Conservation (phyloP, 2,113 vertebrate species). For the Alouatta palliata region DNA sequence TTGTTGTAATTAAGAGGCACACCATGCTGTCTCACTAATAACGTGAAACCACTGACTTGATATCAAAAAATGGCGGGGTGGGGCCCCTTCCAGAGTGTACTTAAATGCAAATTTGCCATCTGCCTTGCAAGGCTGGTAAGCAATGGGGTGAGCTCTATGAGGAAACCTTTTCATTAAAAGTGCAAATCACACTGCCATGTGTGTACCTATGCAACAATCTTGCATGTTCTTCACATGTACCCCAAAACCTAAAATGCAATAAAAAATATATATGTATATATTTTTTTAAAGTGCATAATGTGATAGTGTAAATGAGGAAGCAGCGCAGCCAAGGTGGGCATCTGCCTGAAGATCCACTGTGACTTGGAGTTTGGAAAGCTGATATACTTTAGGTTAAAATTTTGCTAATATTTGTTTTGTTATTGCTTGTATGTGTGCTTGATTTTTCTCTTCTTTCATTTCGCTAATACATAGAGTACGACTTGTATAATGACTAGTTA, state of each 20-base stretch:
- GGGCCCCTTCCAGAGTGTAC: background rate
- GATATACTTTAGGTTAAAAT: background rate
- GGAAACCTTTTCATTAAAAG: background rate
- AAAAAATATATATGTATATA: no score
- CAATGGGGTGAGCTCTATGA: background rate
- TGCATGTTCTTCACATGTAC: no score
- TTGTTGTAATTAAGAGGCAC: background rate
- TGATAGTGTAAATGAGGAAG: background rate
- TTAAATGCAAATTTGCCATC: conserved; percentile 57
- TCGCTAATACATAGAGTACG: background rate
- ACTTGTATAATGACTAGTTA: background rate
- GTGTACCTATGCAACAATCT: no score
- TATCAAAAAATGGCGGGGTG: background rate
- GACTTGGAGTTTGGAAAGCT: background rate
- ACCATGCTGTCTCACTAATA: conserved; percentile 14
- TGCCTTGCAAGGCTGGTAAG: background rate
- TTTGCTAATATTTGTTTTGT: background rate
- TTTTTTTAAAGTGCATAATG: background rate
- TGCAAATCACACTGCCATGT: no score
- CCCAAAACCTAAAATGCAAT: no score
- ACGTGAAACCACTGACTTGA: conserved; percentile 27
- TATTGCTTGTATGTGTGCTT: background rate
- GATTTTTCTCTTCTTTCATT: background rate
- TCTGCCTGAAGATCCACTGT: background rate
- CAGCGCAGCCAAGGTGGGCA: rapidly evolving